phyloP scores from a whole-genome alignment of 2,113 vertebrate species.

The Calyptomena viridis region DNA sequence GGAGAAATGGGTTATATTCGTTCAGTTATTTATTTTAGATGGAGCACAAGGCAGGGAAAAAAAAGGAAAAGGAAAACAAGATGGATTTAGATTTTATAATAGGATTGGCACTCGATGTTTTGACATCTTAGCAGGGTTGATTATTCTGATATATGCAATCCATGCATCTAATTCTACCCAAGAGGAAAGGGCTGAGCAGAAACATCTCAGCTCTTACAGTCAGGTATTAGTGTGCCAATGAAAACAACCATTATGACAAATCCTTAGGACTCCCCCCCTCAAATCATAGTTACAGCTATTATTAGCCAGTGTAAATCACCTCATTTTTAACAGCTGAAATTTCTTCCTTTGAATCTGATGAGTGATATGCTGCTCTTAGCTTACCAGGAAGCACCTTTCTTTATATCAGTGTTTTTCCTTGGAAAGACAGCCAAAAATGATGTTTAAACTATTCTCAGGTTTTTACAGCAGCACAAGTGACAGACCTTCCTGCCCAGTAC shows the following conservation, averaged over 20 bases:
- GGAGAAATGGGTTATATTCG: slow-evolving; percentile 40
- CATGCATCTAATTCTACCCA: neutral
- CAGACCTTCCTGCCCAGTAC: neutral
- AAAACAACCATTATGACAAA: slow-evolving; percentile 10
- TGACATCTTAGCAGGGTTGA: slow-evolving; percentile 22
- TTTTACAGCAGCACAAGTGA: neutral
- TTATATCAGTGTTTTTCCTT: neutral
- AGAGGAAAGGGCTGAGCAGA: neutral
- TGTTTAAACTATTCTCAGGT: neutral
- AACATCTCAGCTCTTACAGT: neutral
- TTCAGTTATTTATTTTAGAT: slow-evolving; percentile 52
- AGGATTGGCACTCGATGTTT: slow-evolving; percentile 19
- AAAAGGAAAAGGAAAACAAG: neutral
- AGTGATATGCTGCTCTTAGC: neutral
- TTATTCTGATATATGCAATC: neutral
- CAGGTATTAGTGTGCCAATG: neutral
- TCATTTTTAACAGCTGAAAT: neutral
- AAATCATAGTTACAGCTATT: neutral
- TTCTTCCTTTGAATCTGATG: neutral
- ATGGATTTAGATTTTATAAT: slow-evolving; percentile 1
- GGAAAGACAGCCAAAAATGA: neutral
- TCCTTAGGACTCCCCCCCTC: neutral
- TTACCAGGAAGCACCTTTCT: neutral
- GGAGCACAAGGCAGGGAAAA: neutral
- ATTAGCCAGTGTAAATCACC: slow-evolving; percentile 26